Evolutionary conservation across 2,797 vertebrate species (phyloP).

Genomic region (Paguma larvata): DNA sequence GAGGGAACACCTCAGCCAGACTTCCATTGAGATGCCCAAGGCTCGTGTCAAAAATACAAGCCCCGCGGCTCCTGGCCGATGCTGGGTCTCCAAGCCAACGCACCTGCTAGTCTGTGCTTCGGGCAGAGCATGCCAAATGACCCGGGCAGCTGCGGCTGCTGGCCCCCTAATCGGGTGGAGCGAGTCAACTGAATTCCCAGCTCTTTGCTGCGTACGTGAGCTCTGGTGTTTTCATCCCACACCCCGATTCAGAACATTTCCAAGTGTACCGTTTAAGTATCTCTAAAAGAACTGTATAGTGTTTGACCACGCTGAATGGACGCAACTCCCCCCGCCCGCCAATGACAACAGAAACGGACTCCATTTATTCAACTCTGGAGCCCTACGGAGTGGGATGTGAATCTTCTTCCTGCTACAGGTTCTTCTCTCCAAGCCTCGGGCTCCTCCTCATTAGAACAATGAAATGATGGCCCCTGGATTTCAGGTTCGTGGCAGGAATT

Average conservation of each 20-base stretch:
- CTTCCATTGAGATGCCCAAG: background rate
- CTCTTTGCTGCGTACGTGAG: background rate
- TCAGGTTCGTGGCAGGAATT: background rate
- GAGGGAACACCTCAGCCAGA: background rate
- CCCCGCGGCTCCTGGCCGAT: background rate
- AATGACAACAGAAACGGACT: background rate
- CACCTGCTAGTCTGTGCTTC: accelerated
- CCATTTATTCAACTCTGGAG: background rate
- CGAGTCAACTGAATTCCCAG: background rate
- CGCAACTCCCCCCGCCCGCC: background rate
- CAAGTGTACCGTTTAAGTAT: too few species aligned
- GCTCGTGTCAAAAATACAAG: background rate
- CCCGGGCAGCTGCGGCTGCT: background rate
- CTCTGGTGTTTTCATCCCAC: background rate
- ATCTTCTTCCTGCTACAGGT: background rate
- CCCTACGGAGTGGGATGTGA: background rate
- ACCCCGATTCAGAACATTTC: accelerated
- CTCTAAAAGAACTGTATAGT: accelerated
- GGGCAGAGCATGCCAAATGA: background rate
- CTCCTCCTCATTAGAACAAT: background rate
- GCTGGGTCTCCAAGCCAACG: too few species aligned
- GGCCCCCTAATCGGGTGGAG: accelerated
- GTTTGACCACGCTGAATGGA: background rate
- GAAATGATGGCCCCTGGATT: background rate
- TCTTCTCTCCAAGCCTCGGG: background rate